Percentiles rank a stretch among this genome's conserved stretches.
phyloP scores from a whole-genome alignment of 2,888 invertebrate genomes.

The Ochropleura leucogaster region DNA sequence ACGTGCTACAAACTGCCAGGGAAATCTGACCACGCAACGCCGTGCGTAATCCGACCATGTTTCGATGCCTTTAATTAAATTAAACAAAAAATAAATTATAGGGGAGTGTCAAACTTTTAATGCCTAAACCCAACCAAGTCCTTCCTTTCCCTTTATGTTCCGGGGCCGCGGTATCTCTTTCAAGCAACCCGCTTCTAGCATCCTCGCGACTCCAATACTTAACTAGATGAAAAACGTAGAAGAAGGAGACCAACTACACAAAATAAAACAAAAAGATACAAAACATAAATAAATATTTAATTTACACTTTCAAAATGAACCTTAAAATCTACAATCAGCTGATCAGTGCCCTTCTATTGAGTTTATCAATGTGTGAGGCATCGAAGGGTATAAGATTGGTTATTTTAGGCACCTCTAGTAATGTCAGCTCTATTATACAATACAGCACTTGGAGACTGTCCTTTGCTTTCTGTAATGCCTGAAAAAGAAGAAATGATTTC shows the following conservation, averaged over 20 bases:
- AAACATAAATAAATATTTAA: constrained; percentile 37
- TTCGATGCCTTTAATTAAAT: too few relatives aligned
- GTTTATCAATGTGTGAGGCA: constrained; percentile 70
- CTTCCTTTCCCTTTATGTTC: too few relatives aligned
- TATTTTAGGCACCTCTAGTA: constrained; percentile 80
- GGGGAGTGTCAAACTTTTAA: too few relatives aligned
- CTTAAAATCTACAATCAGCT: constrained; percentile 18
- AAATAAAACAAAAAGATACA: constrained; percentile 14
- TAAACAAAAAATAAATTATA: too few relatives aligned
- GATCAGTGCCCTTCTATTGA: constrained; percentile 70
- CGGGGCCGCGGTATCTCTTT: too few relatives aligned
- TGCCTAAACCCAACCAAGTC: too few relatives aligned
- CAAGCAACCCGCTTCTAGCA: too few relatives aligned
- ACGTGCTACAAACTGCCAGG: too few relatives aligned
- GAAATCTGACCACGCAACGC: too few relatives aligned
- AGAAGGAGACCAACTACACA: neutral
- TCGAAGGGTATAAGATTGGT: constrained; percentile 80
- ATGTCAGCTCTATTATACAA: constrained; percentile 84
- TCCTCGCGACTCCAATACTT: too few relatives aligned
- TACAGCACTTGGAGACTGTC: constrained; percentile 82
- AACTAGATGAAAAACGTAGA: neutral
- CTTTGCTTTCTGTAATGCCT: constrained; percentile 84
- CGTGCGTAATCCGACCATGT: too few relatives aligned
- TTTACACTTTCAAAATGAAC: constrained; percentile 1
- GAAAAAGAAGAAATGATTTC: constrained; percentile 63